Evolutionary conservation across 2,888 invertebrate species (phyloP).

Genomic region (Scrobipalpa atriplicella): DNA sequence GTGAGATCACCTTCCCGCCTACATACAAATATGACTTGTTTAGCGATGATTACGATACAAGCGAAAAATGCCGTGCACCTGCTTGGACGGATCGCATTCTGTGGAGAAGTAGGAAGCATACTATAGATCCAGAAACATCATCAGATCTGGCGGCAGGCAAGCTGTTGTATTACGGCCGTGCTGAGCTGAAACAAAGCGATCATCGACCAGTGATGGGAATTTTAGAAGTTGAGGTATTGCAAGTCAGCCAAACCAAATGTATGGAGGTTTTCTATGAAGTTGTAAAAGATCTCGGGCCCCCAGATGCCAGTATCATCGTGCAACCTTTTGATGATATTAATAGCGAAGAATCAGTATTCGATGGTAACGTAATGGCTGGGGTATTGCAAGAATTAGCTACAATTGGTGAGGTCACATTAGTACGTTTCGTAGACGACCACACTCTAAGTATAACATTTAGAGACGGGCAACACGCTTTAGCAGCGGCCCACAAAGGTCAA

Average conservation of each 20-base stretch:
- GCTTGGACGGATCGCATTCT: slow-evolving; percentile 99
- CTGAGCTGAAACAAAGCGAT: slow-evolving; percentile 98
- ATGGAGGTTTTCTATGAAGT: slow-evolving; percentile 92
- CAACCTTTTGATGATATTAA: slow-evolving; percentile 64
- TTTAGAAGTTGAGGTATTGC: slow-evolving; percentile 93
- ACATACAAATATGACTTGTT: slow-evolving; percentile 99
- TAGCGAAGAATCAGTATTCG: slow-evolving; percentile 85
- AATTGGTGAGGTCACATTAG: slow-evolving; percentile 94
- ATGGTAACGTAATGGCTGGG: slow-evolving; percentile 90
- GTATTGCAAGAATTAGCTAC: slow-evolving; percentile 91
- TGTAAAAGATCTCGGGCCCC: slow-evolving; percentile 94
- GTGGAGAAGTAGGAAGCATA: slow-evolving; percentile 92
- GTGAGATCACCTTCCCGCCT: slow-evolving; percentile 94
- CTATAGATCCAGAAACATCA: slow-evolving; percentile 85
- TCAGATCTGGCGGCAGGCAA: slow-evolving; percentile 90
- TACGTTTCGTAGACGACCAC: slow-evolving; percentile 91
- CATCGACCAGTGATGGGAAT: slow-evolving; percentile 97
- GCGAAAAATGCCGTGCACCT: slow-evolving; percentile 98
- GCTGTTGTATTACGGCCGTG: slow-evolving; percentile 94
- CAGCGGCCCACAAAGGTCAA: slow-evolving; percentile 83
- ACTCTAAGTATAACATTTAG: slow-evolving; percentile 96
- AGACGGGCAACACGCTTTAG: slow-evolving; percentile 93
- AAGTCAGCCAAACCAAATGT: slow-evolving; percentile 89
- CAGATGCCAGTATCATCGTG: slow-evolving; percentile 96
- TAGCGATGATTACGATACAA: slow-evolving; percentile 99